Percentiles rank a stretch among this genome's conserved stretches.
phyloP scores from a whole-genome alignment of 2,797 vertebrate species.

The Anabacerthia variegaticeps region DNA sequence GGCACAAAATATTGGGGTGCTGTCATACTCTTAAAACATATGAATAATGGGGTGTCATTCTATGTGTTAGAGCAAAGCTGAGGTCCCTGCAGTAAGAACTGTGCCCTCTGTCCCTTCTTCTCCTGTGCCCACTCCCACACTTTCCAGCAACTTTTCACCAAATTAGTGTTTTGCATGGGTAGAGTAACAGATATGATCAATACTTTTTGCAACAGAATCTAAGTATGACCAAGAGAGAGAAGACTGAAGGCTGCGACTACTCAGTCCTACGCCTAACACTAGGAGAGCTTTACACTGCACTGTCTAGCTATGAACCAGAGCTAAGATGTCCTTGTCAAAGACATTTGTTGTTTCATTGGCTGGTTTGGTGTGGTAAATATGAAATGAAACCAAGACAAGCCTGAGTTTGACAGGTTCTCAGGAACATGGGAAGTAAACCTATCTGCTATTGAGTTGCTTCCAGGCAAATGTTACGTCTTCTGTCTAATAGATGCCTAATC shows the following conservation, averaged over 20 bases:
- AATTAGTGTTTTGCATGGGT: neutral
- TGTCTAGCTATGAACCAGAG: neutral
- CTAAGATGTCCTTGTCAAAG: neutral
- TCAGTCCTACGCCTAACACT: neutral
- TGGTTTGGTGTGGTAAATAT: neutral
- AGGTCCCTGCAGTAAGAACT: neutral
- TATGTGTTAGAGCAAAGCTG: neutral
- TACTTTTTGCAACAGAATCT: neutral
- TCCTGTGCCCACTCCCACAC: neutral
- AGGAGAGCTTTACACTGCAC: neutral
- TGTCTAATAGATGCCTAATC: neutral
- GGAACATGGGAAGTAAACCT: neutral
- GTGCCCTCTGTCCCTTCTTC: neutral
- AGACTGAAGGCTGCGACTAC: neutral
- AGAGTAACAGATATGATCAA: neutral
- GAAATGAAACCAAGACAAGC: neutral
- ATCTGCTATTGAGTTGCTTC: neutral
- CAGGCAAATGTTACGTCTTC: neutral
- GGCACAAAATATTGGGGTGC: neutral
- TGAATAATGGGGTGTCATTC: neutral
- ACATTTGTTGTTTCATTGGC: neutral
- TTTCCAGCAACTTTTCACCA: neutral
- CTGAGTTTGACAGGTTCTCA: neutral
- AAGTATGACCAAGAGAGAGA: neutral
- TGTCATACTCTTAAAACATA: neutral